Percentiles rank a stretch among this genome's conserved stretches.
These are phyloP conservation scores for Schizothorax lantsangensis DNA, from an alignment of 2,797 vertebrate species.

Conservation along the genomic window DNA sequence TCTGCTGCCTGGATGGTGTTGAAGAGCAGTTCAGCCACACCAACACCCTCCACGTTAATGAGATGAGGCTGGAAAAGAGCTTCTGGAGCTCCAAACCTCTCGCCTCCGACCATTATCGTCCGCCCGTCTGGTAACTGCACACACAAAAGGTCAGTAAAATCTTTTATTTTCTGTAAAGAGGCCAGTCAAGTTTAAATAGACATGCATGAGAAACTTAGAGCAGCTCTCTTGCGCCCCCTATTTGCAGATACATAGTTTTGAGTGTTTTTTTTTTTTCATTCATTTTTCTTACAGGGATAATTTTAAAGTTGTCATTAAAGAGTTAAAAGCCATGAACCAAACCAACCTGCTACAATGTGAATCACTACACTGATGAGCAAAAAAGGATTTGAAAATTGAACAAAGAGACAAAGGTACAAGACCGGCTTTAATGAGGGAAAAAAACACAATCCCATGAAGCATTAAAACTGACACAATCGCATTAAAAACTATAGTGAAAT, in stretches of 20 bases:
- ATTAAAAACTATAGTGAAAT: not conserved
- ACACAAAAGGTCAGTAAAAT: not conserved
- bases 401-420: too few species aligned
- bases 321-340: not conserved
- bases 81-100: slow-evolving; percentile 84
- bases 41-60: slow-evolving; percentile 83
- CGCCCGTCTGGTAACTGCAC: slow-evolving; percentile 81
- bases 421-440: not conserved
- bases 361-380: not conserved
- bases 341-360: not conserved
- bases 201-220: not conserved
- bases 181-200: not conserved
- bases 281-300: not conserved
- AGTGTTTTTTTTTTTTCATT: not conserved
- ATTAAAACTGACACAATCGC: not conserved
- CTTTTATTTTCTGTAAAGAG: not conserved
- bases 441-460: not conserved
- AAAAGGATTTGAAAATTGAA: too few species aligned
- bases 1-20: slow-evolving; percentile 87
- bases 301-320: not conserved
- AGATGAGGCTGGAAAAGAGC: slow-evolving; percentile 86
- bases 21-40: slow-evolving; percentile 83
- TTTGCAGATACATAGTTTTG: not conserved
- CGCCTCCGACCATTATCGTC: slow-evolving; percentile 80
- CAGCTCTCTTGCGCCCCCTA: not conserved